Evolutionary conservation across 2,888 invertebrate species (phyloP).

Genomic region (Orthosia gothica): DNA sequence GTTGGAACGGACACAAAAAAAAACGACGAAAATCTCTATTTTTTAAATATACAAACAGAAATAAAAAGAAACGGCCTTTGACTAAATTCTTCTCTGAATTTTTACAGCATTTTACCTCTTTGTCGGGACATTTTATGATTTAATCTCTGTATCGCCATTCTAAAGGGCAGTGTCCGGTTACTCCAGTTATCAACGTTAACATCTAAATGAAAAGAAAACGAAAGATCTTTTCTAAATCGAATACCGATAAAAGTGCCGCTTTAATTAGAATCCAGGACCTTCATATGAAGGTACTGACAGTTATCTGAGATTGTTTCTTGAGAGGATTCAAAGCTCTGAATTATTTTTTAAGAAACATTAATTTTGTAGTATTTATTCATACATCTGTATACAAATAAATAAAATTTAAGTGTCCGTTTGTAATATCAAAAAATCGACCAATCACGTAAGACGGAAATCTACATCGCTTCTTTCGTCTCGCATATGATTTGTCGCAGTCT

Average conservation of each 20-base stretch:
- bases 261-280: slow-evolving; percentile 40
- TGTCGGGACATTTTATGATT: slow-evolving; percentile 20
- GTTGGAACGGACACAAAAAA: background rate
- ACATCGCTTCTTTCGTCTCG: no score
- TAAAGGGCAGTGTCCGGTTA: slow-evolving; percentile 32
- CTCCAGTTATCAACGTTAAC: slow-evolving; percentile 16
- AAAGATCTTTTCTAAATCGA: slow-evolving; percentile 19
- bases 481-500: no score
- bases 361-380: background rate
- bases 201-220: slow-evolving; percentile 24
- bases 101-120: slow-evolving; percentile 10
- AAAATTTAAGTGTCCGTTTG: no score
- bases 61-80: slow-evolving; percentile 4
- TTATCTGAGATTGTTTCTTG: slow-evolving; percentile 23
- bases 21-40: no score
- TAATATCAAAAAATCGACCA: no score
- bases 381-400: no score
- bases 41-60: background rate
- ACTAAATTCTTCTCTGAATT: slow-evolving; percentile 1
- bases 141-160: slow-evolving; percentile 24
- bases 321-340: slow-evolving; percentile 5
- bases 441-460: no score
- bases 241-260: slow-evolving; percentile 16
- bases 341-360: background rate
- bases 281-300: slow-evolving; percentile 32